phyloP scores from a whole-genome alignment of 2,113 vertebrate genomes.

The Hypanus sabinus region DNA sequence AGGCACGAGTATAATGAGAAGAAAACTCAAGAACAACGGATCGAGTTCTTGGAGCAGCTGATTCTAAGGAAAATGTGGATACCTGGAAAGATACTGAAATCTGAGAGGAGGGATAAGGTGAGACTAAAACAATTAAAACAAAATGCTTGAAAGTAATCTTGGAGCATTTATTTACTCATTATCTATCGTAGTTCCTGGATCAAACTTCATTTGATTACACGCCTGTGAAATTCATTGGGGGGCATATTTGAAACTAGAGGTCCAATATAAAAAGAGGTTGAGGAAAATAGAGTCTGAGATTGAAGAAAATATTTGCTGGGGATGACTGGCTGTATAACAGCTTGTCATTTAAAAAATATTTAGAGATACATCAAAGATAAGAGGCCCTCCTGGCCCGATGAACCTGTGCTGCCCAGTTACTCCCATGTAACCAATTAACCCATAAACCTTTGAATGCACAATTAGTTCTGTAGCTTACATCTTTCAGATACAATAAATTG shows the following conservation, averaged over 20 bases:
- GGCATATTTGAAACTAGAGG: not conserved
- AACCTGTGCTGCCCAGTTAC: no score
- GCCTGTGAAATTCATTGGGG: not conserved
- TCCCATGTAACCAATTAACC: no score
- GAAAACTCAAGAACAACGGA: constrained; percentile 11
- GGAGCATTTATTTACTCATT: not conserved
- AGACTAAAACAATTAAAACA: not conserved
- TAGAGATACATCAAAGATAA: no score
- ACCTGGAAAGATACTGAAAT: not conserved
- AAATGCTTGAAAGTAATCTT: not conserved
- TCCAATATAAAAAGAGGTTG: not conserved
- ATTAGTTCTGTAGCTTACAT: no score
- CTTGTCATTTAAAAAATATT: not conserved
- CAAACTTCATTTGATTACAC: not conserved
- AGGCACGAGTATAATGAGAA: not conserved
- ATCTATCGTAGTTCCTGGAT: not conserved
- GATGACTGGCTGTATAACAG: not conserved
- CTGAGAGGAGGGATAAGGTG: not conserved
- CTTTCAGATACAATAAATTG: no score
- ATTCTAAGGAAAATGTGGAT: not conserved
- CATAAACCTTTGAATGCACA: no score
- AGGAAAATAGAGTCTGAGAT: not conserved
- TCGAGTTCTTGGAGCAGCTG: not conserved
- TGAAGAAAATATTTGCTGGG: not conserved
- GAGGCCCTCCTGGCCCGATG: no score